phyloP scores from a whole-genome alignment of 2,113 vertebrate genomes.

The Archilochus colubris region DNA sequence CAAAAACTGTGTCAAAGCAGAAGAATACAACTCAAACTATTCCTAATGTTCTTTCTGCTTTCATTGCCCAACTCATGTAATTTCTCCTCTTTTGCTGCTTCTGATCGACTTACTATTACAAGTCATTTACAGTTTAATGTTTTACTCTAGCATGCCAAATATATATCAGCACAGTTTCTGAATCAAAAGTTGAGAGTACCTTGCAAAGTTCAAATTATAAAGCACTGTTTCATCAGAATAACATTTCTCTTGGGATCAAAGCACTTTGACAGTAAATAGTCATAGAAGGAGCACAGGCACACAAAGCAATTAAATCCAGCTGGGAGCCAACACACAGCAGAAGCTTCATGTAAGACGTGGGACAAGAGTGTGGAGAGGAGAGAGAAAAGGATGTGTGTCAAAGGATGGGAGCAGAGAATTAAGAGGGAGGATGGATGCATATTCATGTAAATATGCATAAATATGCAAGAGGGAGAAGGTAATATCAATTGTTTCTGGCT shows the following conservation, averaged over 20 bases:
- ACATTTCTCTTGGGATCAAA: not conserved
- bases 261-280: not conserved
- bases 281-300: not conserved
- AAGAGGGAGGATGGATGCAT: not conserved
- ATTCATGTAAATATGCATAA: not conserved
- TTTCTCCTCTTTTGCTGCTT: not conserved
- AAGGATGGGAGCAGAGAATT: not conserved
- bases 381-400: not conserved
- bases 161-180: not conserved
- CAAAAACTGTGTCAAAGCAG: not conserved
- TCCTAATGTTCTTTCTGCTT: not conserved
- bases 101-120: not conserved
- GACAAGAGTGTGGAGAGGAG: not conserved
- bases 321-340: not conserved
- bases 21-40: not conserved
- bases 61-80: not conserved
- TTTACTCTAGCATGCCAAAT: not conserved
- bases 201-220: not conserved
- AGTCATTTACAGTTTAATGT: rapidly evolving
- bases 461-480: not conserved
- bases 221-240: not conserved
- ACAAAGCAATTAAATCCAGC: rapidly evolving
- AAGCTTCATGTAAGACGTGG: not conserved
- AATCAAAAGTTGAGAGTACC: not conserved
- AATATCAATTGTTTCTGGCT: not conserved